Evolutionary conservation across 2,113 vertebrate genomes (phyloP), one percentile per base, ranked within the genome.

Genomic region (Hippoglossus stenolepis): DNA sequence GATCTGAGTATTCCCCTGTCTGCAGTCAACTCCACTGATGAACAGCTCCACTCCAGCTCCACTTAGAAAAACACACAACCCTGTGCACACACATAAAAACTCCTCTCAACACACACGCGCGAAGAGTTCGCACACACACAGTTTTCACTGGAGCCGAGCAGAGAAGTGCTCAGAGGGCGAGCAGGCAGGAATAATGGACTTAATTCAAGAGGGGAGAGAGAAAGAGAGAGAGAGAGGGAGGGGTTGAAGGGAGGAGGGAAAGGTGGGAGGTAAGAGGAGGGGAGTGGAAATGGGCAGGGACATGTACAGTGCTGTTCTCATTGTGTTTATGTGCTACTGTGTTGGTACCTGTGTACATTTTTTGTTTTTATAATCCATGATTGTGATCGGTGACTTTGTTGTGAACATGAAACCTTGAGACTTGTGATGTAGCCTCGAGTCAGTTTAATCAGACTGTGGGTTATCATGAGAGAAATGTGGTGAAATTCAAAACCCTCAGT

Each of bases 141-240:
- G 64, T 83, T 87, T 85, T 88, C 82, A 69, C 85, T 81, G 76
- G 75, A 91, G 83, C 79, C 62, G 85, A 86, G 82, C 61, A 14
- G 77, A 86, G 83, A 80, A 77, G 83, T 77, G 83, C 81, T 91
- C 86, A 77, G 84, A 91, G 90, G 85, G 88, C 89, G 85, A 87
- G 87, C 85, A 43, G 91, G 82, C 90, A 88, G 77, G 83, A 92
- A 93, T 93, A 94, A 94, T 91, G 90, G 88, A 88, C 86, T 92
- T 90, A 93, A 92, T 92, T 94, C 86, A 90, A 91, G 88, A 91
- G 82, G 69, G 65, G 70, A 72, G 75, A 28, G 73, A 17, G 24
- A 18, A 7, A 14, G 24, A 21, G 35, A 21, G 74, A 31, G 78
- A 15, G 62, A 18, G 76, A 75, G 73, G 80, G 89, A 86, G 89